Evolutionary conservation across 2,113 vertebrate genomes (phyloP), one percentile per base, ranked within the genome.

Genomic region (Myrmecophaga tridactyla): DNA sequence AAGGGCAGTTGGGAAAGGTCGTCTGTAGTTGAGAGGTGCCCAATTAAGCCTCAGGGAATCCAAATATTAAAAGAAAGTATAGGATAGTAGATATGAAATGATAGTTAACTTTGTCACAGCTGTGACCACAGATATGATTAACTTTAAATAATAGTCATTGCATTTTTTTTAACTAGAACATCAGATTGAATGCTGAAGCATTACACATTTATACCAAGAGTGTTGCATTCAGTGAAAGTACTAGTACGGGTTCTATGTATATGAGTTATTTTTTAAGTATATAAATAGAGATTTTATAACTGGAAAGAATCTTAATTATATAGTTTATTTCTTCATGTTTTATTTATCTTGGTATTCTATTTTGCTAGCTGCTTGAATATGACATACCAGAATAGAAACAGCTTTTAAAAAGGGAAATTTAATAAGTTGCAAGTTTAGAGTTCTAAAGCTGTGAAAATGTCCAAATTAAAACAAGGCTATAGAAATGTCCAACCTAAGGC

Each of bases 191-290:
- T 58, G 62, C 6, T 36, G 86, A 3, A 34, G 10, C 39, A 29
- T 72, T 82, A 56, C n/a, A 62, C 23, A 17, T 43, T 70, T 86
- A 46, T 96, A 53, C 70, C 73, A 77, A 1, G 53, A 75, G 46
- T 90, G 34, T 36, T 77, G 36, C 75, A 82, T 82, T 92, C 82
- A 6, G 25, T 86, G 36, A 94, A 89, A 93, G 75, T 80, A 39
- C 23, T 80, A n/a, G 67, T 76, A 46, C 10, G 17, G 3, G 67
- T 58, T 77, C 72, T 88, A 85, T 88, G 7, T 84, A 13, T 65
- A 77, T 73, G 29, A 88, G 76, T 62, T 73, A 70, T 77, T 77
- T 48, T 67, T 1, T 56, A 65, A 80, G 41, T 62, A 46, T 36
- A 27, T 41, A 53, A 39, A 78, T 41, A 39, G 9, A 48, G 31